A percentile compares a stretch with the other conserved stretches of the same genome.
phyloP scores from a whole-genome alignment of 2,888 invertebrate genomes.

The Cheiracanthium punctorium region DNA sequence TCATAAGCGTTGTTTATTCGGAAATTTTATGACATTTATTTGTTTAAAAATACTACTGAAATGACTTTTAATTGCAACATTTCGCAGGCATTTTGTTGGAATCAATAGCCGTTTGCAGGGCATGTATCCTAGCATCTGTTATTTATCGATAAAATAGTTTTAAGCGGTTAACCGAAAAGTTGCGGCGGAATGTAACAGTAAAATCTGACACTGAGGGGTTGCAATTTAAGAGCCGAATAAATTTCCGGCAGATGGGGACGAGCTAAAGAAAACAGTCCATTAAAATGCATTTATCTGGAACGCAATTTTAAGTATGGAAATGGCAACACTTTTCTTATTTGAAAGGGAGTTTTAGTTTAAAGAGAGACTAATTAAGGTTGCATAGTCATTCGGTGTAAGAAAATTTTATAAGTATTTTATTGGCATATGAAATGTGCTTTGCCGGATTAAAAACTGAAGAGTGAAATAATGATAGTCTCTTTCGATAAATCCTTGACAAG shows the following conservation, averaged over 20 bases:
- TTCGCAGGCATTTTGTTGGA: neutral
- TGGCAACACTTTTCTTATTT: neutral
- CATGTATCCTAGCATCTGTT: neutral
- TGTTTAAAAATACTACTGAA: neutral
- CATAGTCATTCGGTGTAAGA: neutral
- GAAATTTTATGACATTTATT: neutral
- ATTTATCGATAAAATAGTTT: constrained; percentile 12
- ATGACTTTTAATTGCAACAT: neutral
- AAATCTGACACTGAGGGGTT: neutral
- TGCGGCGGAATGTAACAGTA: neutral
- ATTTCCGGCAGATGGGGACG: neutral
- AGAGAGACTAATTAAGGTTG: constrained; percentile 3
- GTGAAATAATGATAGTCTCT: neutral
- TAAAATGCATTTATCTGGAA: neutral
- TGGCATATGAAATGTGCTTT: neutral
- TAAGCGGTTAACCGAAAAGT: neutral
- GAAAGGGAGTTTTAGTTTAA: neutral
- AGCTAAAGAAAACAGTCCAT: neutral
- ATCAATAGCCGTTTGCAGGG: neutral
- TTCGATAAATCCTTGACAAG: neutral
- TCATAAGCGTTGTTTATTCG: too few species aligned
- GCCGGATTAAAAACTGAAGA: neutral
- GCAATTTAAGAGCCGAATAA: neutral
- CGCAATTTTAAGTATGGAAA: neutral
- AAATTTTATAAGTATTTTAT: neutral